Evolutionary conservation across 1,140 invertebrate genomes (phyloP).

Genomic region (Hydropsyche tenuis): DNA sequence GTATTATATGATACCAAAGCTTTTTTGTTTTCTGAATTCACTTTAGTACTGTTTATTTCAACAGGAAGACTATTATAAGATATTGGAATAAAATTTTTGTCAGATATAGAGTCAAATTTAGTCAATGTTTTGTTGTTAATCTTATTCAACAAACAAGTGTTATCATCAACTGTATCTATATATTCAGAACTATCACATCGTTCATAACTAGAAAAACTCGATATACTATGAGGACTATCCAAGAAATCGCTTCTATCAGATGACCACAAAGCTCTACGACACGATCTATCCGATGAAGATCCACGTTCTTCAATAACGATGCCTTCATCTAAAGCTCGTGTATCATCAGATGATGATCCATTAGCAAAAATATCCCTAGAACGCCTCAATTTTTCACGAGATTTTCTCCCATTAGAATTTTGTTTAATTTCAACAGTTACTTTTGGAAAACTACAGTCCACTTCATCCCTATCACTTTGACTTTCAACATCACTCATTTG

Average conservation of each 20-base stretch:
- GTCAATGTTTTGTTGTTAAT: neutral
- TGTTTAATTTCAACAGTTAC: constrained; percentile 29
- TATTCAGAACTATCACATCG: constrained; percentile 42
- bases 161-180: constrained; percentile 29
- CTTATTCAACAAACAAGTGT: neutral
- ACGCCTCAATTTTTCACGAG: constrained; percentile 43
- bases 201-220: constrained; percentile 48
- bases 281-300: constrained; percentile 47
- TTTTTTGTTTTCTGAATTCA: constrained; percentile 12
- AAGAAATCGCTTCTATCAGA: constrained; percentile 47
- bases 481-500: constrained; percentile 49
- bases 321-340: constrained; percentile 45
- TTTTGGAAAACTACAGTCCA: constrained; percentile 21
- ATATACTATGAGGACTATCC: constrained; percentile 46
- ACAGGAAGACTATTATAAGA: constrained; percentile 37
- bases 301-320: constrained; percentile 48
- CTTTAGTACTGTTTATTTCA: constrained; percentile 27
- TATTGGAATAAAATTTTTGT: constrained; percentile 41
- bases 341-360: constrained; percentile 48
- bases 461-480: constrained; percentile 48
- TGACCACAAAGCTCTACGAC: constrained; percentile 45
- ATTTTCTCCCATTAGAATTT: constrained; percentile 35
- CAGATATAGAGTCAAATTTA: constrained; percentile 13
- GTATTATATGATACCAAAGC: neutral
- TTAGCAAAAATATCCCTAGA: constrained; percentile 35